A percentile compares a stretch with the other conserved stretches of the same genome.
phyloP scores from a whole-genome alignment of 2,888 invertebrate genomes.

The Coenonympha glycerion region DNA sequence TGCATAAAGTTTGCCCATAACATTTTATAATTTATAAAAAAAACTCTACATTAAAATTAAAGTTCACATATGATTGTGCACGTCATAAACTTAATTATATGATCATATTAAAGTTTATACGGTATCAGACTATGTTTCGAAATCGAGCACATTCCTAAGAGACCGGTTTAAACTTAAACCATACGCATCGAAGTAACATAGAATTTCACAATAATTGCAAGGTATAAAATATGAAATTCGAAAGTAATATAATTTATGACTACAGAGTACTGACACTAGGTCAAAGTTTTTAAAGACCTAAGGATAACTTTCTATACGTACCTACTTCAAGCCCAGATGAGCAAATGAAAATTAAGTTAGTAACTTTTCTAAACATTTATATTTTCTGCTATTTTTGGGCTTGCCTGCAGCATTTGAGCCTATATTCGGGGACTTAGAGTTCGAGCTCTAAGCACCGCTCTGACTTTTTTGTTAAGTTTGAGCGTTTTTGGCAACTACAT shows the following conservation, averaged over 20 bases:
- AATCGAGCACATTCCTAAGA: background rate
- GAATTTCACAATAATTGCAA: background rate
- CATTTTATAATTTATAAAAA: background rate
- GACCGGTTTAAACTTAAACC: conserved; percentile 1
- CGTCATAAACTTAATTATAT: background rate
- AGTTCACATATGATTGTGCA: background rate
- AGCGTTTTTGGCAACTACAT: too few species aligned
- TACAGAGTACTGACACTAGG: background rate
- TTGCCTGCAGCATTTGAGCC: too few species aligned
- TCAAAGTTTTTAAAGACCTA: too few species aligned
- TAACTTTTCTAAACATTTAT: too few species aligned
- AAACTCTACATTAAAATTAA: background rate
- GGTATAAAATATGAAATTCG: background rate
- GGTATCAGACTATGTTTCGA: conserved; percentile 1
- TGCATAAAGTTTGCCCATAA: too few species aligned
- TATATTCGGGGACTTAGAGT: too few species aligned
- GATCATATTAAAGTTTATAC: background rate
- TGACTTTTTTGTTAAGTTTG: too few species aligned
- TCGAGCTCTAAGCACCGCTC: too few species aligned
- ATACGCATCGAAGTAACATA: background rate
- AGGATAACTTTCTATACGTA: too few species aligned
- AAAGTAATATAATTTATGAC: background rate
- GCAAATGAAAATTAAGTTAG: background rate
- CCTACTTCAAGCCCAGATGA: too few species aligned
- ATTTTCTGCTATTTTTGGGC: too few species aligned